These are phyloP conservation scores for Dysmachus trigonus DNA, from an alignment of 2,888 invertebrate species.

Conservation along the genomic window DNA sequence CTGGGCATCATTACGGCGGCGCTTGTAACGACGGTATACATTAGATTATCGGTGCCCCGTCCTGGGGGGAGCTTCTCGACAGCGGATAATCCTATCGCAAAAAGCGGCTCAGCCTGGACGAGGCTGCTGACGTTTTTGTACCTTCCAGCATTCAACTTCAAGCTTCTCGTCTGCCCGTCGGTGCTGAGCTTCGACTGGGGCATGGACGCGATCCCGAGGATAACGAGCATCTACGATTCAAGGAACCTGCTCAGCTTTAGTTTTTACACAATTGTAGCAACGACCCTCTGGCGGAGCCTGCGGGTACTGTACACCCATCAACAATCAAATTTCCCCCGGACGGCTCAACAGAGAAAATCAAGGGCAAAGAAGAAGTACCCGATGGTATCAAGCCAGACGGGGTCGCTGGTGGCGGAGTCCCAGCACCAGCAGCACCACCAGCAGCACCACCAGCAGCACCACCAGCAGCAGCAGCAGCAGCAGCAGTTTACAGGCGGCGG, in stretches of 20 bases:
- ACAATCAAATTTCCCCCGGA: conserved; percentile 45
- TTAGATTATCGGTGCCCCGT: conserved; percentile 81
- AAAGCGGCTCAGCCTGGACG: conserved; percentile 80
- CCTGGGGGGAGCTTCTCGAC: conserved; percentile 80
- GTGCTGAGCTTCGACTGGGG: conserved; percentile 98
- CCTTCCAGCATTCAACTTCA: conserved; percentile 90
- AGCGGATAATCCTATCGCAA: conserved; percentile 96
- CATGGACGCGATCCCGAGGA: conserved; percentile 93
- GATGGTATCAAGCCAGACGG: conserved; percentile 47
- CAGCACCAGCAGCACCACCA: background rate
- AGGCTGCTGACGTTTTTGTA: conserved; percentile 90
- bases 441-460: background rate
- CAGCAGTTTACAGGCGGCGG: background rate
- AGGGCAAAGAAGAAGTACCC: conserved; percentile 59
- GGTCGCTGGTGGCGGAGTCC: background rate
- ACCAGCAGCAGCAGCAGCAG: background rate
- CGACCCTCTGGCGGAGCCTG: conserved; percentile 57
- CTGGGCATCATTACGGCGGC: conserved; percentile 74
- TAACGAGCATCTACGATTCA: conserved; percentile 79
- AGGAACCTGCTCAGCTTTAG: conserved; percentile 79
- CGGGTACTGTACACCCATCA: conserved; percentile 35
- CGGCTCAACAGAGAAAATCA: conserved; percentile 58
- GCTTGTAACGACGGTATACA: conserved; percentile 74
- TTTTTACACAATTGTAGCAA: conserved; percentile 73
- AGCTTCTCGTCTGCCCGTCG: conserved; percentile 85